Evolutionary conservation across 2,113 vertebrate species (phyloP).

Genomic region (Scolopax mira): DNA sequence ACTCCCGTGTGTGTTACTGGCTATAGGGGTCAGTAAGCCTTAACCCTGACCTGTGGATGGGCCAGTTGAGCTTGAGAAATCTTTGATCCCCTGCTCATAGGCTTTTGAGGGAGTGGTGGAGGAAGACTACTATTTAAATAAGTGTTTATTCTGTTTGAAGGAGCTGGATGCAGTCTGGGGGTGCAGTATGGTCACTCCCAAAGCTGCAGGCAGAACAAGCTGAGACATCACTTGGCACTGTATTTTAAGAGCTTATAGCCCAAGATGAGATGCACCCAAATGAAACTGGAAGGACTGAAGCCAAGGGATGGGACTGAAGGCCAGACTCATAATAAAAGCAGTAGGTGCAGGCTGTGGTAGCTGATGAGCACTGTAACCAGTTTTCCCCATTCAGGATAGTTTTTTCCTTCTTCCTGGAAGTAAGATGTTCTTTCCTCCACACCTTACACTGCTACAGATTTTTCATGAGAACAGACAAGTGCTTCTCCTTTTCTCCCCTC

Average conservation of each 20-base stretch:
- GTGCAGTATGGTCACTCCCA: conserved; percentile 25
- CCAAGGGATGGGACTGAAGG: not conserved
- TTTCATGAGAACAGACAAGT: not conserved
- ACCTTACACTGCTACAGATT: not conserved
- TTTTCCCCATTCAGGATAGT: not conserved
- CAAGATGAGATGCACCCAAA: not conserved
- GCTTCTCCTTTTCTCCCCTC: not conserved
- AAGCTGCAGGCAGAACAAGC: not conserved
- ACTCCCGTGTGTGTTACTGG: not conserved
- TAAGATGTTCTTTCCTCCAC: not conserved
- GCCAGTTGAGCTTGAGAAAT: not conserved
- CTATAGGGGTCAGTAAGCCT: not conserved
- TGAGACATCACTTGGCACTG: not conserved
- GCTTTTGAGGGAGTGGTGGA: conserved; percentile 42
- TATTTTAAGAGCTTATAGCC: not conserved
- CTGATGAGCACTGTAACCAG: not conserved
- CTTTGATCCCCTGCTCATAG: conserved; percentile 15
- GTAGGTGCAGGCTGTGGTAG: not conserved
- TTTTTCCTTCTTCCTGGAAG: not conserved
- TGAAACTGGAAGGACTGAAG: not conserved
- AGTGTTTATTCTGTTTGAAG: not conserved
- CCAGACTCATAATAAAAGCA: not conserved
- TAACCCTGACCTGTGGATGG: not conserved
- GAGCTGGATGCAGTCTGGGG: not conserved
- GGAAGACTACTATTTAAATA: conserved; percentile 5